A percentile compares a stretch with the other conserved stretches of the same genome.
Evolutionary conservation across 1,140 invertebrate genomes (phyloP).

Genomic region (Hermetia illucens): DNA sequence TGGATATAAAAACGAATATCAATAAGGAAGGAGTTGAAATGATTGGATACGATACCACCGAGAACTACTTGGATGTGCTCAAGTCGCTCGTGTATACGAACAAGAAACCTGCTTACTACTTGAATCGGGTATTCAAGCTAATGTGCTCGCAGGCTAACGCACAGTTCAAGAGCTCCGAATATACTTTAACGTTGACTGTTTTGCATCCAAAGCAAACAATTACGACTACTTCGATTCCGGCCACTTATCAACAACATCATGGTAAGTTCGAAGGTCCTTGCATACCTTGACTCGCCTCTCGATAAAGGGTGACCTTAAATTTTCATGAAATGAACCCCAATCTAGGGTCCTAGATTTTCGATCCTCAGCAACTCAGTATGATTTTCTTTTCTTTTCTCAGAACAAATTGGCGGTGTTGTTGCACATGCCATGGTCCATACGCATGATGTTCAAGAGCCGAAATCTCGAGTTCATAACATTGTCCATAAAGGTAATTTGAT

Average conservation of each 20-base stretch:
- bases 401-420: slow-evolving; percentile 20
- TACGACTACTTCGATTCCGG: slow-evolving; percentile 14
- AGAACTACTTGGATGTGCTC: slow-evolving; percentile 65
- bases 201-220: slow-evolving; percentile 53
- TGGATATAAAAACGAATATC: slow-evolving; percentile 28
- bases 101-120: slow-evolving; percentile 83
- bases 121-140: slow-evolving; percentile 88
- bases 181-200: slow-evolving; percentile 60
- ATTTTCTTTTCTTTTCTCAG: slow-evolving; percentile 9
- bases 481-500: slow-evolving; percentile 17
- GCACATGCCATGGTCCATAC: slow-evolving; percentile 24
- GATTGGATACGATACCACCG: slow-evolving; percentile 66
- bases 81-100: slow-evolving; percentile 84
- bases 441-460: slow-evolving; percentile 25
- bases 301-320: too few species aligned
- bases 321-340: too few species aligned
- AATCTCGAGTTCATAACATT: slow-evolving; percentile 19
- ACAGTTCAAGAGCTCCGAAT: slow-evolving; percentile 86
- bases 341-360: too few species aligned
- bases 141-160: slow-evolving; percentile 87
- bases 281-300: too few species aligned
- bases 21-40: slow-evolving; percentile 66
- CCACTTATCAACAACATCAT: slow-evolving; percentile 5
- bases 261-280: too few species aligned
- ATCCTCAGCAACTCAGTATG: too few species aligned